A percentile compares a stretch with the other conserved stretches of the same genome.
phyloP scores from a whole-genome alignment of 2,113 vertebrate species.

The Aix galericulata region DNA sequence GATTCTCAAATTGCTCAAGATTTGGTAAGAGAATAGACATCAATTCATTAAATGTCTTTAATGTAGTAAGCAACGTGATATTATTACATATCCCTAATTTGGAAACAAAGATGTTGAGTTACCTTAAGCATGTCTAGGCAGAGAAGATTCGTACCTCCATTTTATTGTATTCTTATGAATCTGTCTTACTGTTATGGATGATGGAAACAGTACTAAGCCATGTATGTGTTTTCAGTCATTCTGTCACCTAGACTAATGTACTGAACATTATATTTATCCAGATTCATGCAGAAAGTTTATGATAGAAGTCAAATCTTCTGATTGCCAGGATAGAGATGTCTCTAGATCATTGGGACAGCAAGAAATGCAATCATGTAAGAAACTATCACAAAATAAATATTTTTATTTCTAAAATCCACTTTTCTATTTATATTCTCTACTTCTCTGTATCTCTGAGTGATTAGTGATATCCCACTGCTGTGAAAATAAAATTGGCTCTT shows the following conservation, averaged over 20 bases:
- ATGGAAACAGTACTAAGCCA: background rate
- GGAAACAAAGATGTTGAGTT: background rate
- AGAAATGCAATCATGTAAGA: background rate
- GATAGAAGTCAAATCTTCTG: background rate
- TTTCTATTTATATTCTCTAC: background rate
- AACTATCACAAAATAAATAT: background rate
- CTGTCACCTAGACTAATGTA: background rate
- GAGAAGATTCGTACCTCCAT: background rate
- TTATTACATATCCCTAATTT: background rate
- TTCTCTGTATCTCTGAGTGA: background rate
- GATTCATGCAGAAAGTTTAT: background rate
- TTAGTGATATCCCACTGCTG: background rate
- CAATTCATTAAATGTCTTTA: background rate
- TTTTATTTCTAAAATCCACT: background rate
- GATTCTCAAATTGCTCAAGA: background rate
- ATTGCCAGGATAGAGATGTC: background rate
- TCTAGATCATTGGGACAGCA: background rate
- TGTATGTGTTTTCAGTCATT: background rate
- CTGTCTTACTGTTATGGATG: background rate
- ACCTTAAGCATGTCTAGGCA: background rate
- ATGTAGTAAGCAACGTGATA: background rate
- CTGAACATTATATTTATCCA: background rate
- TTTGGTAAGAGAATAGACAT: background rate
- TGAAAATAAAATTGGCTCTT: background rate
- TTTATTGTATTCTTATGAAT: background rate